These are phyloP conservation scores for Lapara coniferarum DNA, from an alignment of 2,888 invertebrate species.

Conservation along the genomic window DNA sequence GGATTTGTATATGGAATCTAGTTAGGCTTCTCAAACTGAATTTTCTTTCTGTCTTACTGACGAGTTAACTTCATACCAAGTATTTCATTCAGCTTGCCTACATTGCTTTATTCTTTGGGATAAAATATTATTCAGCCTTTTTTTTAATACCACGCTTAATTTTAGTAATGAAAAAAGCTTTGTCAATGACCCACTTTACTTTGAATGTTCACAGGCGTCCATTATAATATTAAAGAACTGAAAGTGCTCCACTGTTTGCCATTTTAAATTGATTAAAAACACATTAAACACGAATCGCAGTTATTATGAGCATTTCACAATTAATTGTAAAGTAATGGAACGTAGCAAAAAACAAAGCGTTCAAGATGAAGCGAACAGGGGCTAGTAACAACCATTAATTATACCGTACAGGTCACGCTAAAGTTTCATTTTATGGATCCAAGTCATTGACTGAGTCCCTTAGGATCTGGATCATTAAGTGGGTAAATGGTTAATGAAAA, in stretches of 20 bases:
- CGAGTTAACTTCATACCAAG: background rate
- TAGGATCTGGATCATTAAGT: constrained; percentile 82
- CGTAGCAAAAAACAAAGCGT: constrained; percentile 15
- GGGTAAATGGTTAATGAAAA: constrained; percentile 84
- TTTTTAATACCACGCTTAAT: constrained; percentile 20
- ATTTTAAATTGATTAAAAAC: constrained; percentile 44
- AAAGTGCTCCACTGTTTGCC: constrained; percentile 39
- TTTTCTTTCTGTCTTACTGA: background rate
- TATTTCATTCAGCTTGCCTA: background rate
- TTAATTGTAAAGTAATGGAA: constrained; percentile 20
- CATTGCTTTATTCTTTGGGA: background rate
- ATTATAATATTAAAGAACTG: constrained; percentile 34
- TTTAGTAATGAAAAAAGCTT: constrained; percentile 26
- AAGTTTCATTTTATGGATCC: constrained; percentile 77
- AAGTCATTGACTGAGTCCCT: constrained; percentile 79
- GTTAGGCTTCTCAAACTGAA: too few relatives aligned
- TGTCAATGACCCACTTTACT: constrained; percentile 39
- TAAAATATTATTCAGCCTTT: background rate
- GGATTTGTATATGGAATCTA: too few relatives aligned
- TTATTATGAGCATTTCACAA: background rate
- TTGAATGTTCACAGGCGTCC: constrained; percentile 28
- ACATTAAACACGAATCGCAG: constrained; percentile 29
- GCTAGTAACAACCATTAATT: constrained; percentile 56
- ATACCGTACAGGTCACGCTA: constrained; percentile 72
- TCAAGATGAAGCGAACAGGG: constrained; percentile 30